phyloP scores from a whole-genome alignment of 2,888 invertebrate species.

The Heteromyza rotundicornis region DNA sequence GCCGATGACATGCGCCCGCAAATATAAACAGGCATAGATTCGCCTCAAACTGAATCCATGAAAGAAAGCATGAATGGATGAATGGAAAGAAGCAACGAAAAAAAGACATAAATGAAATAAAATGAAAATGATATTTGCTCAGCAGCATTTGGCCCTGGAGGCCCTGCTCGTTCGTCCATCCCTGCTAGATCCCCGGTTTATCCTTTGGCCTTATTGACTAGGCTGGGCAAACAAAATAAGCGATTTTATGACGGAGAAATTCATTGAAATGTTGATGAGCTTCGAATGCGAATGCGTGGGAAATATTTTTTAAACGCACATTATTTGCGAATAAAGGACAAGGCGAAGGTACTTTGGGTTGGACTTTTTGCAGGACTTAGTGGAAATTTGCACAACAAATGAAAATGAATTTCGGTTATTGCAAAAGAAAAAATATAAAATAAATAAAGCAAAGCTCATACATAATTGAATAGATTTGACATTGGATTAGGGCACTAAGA shows the following conservation, averaged over 20 bases:
- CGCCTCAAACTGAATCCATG: too few species aligned
- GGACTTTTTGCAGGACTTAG: too few species aligned
- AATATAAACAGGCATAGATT: slow-evolving; percentile 13
- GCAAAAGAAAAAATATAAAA: neutral
- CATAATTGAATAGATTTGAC: neutral
- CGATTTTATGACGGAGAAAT: slow-evolving; percentile 49
- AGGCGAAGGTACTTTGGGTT: neutral
- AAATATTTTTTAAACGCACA: neutral
- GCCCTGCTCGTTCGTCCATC: slow-evolving; percentile 21
- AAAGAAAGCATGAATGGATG: too few species aligned
- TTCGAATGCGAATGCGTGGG: neutral
- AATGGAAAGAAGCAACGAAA: too few species aligned
- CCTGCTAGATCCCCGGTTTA: too few species aligned
- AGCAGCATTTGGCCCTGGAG: slow-evolving; percentile 41
- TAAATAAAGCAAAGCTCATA: neutral
- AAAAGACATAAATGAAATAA: slow-evolving; percentile 32
- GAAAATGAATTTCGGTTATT: slow-evolving; percentile 49
- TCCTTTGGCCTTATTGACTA: slow-evolving; percentile 45
- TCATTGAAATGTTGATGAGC: slow-evolving; percentile 37
- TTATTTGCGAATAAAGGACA: neutral
- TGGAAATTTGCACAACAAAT: slow-evolving; percentile 60
- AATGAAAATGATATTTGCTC: slow-evolving; percentile 57
- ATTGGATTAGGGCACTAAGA: too few species aligned
- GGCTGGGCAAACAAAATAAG: slow-evolving; percentile 53
- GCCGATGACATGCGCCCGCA: slow-evolving; percentile 45